Conservation (phyloP, 2,113 vertebrate genomes). For the Plotosus lineatus region DNA sequence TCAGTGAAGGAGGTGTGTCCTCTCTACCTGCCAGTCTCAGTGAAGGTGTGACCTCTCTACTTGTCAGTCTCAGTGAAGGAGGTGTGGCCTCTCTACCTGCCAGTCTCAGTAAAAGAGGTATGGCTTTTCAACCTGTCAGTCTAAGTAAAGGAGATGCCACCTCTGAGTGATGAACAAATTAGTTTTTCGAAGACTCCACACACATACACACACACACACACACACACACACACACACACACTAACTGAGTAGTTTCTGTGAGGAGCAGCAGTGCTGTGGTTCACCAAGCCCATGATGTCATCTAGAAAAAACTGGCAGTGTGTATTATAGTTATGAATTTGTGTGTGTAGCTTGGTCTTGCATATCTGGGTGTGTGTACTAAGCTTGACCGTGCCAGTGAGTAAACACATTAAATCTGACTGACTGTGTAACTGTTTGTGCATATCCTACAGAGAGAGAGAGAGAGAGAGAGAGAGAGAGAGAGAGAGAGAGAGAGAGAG, state of each 20-base stretch:
- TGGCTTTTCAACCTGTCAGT: too few relatives aligned
- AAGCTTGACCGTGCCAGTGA: not conserved
- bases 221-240: not conserved
- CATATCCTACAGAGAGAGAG: too few relatives aligned
- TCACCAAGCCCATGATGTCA: conserved; percentile 12
- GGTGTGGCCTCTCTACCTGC: too few relatives aligned
- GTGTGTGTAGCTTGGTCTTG: not conserved
- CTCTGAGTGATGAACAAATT: not conserved
- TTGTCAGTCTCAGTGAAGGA: too few relatives aligned
- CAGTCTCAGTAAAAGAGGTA: too few relatives aligned
- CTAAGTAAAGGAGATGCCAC: not conserved
- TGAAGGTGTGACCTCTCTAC: not conserved
- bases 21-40: not conserved
- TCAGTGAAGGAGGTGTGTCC: not conserved
- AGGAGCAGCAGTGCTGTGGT: not conserved
- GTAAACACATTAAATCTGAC: conserved; percentile 17
- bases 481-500: too few relatives aligned
- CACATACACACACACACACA: conserved; percentile 23
- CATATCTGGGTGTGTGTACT: conserved; percentile 5
- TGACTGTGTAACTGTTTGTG: conserved; percentile 1
- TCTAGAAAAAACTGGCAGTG: not conserved
- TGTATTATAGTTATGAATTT: not conserved
- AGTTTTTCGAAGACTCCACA: not conserved
- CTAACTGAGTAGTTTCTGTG: not conserved
- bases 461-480: too few relatives aligned